Evolutionary conservation across 2,888 invertebrate genomes (phyloP).

Genomic region (Eristalis intricaria): DNA sequence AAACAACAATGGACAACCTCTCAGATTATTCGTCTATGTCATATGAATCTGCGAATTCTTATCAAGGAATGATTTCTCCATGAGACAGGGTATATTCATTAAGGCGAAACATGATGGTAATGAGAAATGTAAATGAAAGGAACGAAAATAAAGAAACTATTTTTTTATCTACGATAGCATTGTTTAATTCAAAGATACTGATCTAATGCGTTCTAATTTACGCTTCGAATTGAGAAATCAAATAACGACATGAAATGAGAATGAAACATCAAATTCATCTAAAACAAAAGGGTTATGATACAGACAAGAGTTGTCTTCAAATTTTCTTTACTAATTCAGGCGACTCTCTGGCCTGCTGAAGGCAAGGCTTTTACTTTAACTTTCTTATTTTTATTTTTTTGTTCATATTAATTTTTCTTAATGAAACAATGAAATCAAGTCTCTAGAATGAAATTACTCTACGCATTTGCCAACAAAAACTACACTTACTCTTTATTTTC

Average conservation of each 20-base stretch:
- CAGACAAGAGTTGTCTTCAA: neutral
- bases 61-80: constrained; percentile 5
- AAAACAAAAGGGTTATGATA: constrained; percentile 14
- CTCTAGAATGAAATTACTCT: constrained; percentile 50
- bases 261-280: constrained; percentile 27
- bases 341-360: neutral
- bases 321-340: constrained; percentile 18
- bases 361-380: constrained; percentile 1
- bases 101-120: constrained; percentile 25
- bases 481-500: constrained; percentile 80
- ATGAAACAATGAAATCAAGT: constrained; percentile 30
- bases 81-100: neutral
- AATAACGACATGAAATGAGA: constrained; percentile 47
- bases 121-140: constrained; percentile 20
- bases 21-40: neutral
- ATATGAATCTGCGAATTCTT: constrained; percentile 52
- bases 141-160: constrained; percentile 3
- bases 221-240: constrained; percentile 9
- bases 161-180: constrained; percentile 39
- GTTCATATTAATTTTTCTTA: neutral
- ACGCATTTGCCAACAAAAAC: constrained; percentile 73
- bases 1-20: too few species aligned
- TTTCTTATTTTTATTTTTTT: neutral
- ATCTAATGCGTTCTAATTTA: constrained; percentile 52
- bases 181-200: constrained; percentile 31